Base-by-base conservation (phyloP, 2,797 vertebrate species). In the Spinus pinus region DNA sequence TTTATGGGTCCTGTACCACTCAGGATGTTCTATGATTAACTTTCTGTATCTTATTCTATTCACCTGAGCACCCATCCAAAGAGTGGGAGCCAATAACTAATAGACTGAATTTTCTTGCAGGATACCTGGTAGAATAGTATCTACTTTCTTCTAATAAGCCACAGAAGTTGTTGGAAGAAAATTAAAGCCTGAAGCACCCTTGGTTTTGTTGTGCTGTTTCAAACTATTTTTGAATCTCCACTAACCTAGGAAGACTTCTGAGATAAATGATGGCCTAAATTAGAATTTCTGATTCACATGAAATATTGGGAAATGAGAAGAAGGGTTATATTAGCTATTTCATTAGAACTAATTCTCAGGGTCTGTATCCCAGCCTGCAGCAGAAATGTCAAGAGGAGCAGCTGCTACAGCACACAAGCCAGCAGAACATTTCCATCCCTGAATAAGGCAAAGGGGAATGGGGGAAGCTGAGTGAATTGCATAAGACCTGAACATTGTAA, bases 301-400 rank as follows among this genome's bases (percentile, higher is more conserved):
- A 95, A 94, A 88, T 79, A 79, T 71, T 94, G 92, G 85, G 80
- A 88, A 95, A 91, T 56, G 80, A 95, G 85, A 93, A 73, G 88
- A 94, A 95, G 81, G 91, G 70, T 97, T 95, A 64, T 87, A 93
- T 91, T 87, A 91, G 79, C 74, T 92, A 31, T 95, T 95, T 90
- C 90, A 70, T 90, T 93, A 95, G 86, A 78, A 56, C 61, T 78
- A 51, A 71, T 44, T 81, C 70, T 83, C 82, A 35, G 65, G 77
- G 77, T 90, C 87, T 94, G 73, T 94, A 64, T 94, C 67, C 65
- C 87, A 91, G 91, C 77, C 95, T 88, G 80, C 85, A 94, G 88
- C 87, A 95, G 86, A 94, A 95, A 93, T 89, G 75, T 96, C 92
- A 89, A 82, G 94, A 95, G 88, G 31, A 97, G 81, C 89, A 96